Evolutionary conservation across 2,888 invertebrate genomes (phyloP), one percentile per base, ranked within the genome.

Genomic region (Parapristionchus giblindavisi): DNA sequence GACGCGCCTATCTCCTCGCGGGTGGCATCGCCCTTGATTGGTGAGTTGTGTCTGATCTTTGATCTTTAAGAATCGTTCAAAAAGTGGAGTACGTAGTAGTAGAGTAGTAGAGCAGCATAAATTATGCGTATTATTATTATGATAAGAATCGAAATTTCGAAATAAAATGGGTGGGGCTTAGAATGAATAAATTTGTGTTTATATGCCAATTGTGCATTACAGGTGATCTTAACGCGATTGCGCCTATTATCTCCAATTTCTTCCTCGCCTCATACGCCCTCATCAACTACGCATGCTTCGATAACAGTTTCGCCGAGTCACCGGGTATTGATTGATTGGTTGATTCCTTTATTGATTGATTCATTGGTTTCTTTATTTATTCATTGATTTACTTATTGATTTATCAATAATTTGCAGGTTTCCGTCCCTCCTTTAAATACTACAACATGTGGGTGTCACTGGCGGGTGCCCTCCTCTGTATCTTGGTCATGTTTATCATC

Each of bases 281-380:
- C 76, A 94, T 96, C 83, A 96, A 96, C 90, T 96, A 95, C 89
- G 94, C 95, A 58, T 95, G 95, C 60, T 96, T 96, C 90, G 95
- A 96, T 90, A 95, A 95, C 54, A 94, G 94, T 79, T 91, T 95
- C 82, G 93, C 93, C 21, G 93, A 93, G 84, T 90, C 90, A n/a
- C 90, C 90, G 27, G 91, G 90, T 84, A 32, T 24, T n/a, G 14
- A 48, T n/a, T n/a, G n/a, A n/a, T n/a, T n/a, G n/a, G n/a, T n/a
- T n/a, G n/a, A n/a, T n/a, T n/a, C n/a, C n/a, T n/a, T n/a, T n/a
- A n/a, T n/a, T n/a, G n/a, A n/a, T n/a, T n/a, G n/a, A n/a, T n/a
- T n/a, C n/a, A n/a, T n/a, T n/a, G n/a, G n/a, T n/a, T n/a, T n/a
- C n/a, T n/a, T n/a, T n/a, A n/a, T n/a, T n/a, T n/a, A n/a, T n/a